Evolutionary conservation across 2,113 vertebrate genomes (phyloP), one percentile per base, ranked within the genome.

Genomic region (Corythoichthys haematopterus): DNA sequence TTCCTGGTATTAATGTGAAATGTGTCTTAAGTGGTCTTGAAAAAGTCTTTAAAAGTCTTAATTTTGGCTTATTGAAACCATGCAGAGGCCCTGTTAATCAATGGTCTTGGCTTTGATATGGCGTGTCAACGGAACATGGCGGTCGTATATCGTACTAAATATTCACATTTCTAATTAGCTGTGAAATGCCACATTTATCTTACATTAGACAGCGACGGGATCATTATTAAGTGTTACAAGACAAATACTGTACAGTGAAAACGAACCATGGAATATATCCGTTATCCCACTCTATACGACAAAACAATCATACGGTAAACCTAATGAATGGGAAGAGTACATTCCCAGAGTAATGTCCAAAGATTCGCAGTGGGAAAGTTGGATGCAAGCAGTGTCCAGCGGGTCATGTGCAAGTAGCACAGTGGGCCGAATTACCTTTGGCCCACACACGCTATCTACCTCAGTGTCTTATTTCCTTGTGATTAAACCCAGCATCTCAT

Each of bases 381-480:
- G 77, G 78, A 72, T 0, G 40, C 45, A 35, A 2, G 46, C 61
- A 36, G 70, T 78, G 81, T 82, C 79, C 72, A 73, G 76, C 80
- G 81, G 71, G 80, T 75, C 64, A 15, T 72, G 75, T 66, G 74
- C 71, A 68, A 85, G 79, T 70, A 67, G 73, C 88, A 69, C 84
- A 80, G 84, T 55, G 57, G 80, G 84, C 68, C 66, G 58, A 74
- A 85, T 86, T 81, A 83, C 71, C 71, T 82, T 87, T 85, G 80
- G 78, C 81, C 73, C 67, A 52, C 55, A 64, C 20, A 43, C 37
- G 64, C 51, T 43, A 68, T 59, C 62, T 58, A 16, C 38, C 73
- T 69, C 53, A 33, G 50, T 2, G 15, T 71, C 72, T 68, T 33
- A 52, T 70, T 77, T 69, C 69, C 61, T 72, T 77, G 68, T 74